Evolutionary conservation across 2,797 vertebrate genomes (phyloP).

Genomic region (Gymnothorax javanicus): DNA sequence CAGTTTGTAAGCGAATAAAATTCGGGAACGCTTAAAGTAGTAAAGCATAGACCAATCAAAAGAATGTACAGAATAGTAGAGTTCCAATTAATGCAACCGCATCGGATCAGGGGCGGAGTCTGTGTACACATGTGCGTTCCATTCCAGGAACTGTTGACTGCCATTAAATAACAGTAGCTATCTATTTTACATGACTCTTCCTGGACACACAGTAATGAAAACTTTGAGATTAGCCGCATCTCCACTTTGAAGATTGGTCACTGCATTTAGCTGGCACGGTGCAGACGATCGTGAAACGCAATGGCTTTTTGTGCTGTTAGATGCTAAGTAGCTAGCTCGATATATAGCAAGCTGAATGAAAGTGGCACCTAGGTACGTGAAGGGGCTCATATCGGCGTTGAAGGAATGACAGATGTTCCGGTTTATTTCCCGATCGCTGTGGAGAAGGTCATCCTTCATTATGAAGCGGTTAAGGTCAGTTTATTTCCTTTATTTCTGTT

Average conservation of each 20-base stretch:
- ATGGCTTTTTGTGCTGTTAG: neutral
- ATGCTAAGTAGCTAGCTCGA: neutral
- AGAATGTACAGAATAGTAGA: neutral
- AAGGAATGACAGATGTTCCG: conserved; percentile 18
- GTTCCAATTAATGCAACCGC: neutral
- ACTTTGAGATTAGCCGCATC: neutral
- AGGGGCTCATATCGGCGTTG: neutral
- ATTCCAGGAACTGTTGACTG: neutral
- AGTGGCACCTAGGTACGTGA: neutral
- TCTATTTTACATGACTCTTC: neutral
- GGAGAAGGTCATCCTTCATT: conserved; percentile 29
- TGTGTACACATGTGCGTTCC: neutral
- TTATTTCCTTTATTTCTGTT: neutral
- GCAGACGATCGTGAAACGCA: neutral
- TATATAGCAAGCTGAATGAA: neutral
- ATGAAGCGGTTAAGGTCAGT: conserved; percentile 33
- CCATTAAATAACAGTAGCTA: neutral
- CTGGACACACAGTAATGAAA: neutral
- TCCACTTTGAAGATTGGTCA: neutral
- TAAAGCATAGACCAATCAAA: conserved; percentile 56
- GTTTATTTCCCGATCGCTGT: conserved; percentile 21
- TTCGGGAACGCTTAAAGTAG: neutral
- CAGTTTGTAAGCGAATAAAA: conserved; percentile 47
- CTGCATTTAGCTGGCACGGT: neutral
- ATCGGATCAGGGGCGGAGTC: neutral